Percentiles rank a stretch among this genome's conserved stretches.
Evolutionary conservation across 2,113 vertebrate genomes (phyloP).

Genomic region (Genyomyrus donnyi): DNA sequence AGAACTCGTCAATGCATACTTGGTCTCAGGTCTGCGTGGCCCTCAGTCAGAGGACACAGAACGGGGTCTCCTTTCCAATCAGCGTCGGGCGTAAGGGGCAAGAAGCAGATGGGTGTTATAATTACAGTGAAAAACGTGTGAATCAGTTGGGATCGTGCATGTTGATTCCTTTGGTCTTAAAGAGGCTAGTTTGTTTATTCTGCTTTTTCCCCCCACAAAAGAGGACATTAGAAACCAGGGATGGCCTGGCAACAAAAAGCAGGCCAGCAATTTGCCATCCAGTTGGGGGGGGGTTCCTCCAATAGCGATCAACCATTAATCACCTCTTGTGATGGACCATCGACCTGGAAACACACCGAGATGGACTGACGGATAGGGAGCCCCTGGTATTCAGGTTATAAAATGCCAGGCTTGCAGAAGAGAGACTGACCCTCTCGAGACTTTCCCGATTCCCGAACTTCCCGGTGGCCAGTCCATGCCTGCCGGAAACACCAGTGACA

Average conservation of each 20-base stretch:
- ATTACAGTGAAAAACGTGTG: background rate
- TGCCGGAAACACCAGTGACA: background rate
- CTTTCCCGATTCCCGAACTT: background rate
- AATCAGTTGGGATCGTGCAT: background rate
- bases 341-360: background rate
- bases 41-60: background rate
- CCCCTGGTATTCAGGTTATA: background rate
- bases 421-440: background rate
- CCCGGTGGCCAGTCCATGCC: background rate
- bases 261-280: background rate
- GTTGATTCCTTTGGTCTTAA: slow-evolving; percentile 1
- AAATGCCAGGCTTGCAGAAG: background rate
- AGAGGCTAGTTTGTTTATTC: background rate
- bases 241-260: background rate
- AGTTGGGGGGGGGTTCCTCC: background rate
- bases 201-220: background rate
- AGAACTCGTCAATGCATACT: background rate
- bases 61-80: background rate
- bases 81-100: background rate
- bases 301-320: background rate
- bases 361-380: background rate
- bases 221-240: background rate
- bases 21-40: background rate
- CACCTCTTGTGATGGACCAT: background rate
- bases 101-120: background rate